Evolutionary conservation across 35 echinoderm and acorn worm genomes (phyloP).

Genomic region (Lytechinus pictus): DNA sequence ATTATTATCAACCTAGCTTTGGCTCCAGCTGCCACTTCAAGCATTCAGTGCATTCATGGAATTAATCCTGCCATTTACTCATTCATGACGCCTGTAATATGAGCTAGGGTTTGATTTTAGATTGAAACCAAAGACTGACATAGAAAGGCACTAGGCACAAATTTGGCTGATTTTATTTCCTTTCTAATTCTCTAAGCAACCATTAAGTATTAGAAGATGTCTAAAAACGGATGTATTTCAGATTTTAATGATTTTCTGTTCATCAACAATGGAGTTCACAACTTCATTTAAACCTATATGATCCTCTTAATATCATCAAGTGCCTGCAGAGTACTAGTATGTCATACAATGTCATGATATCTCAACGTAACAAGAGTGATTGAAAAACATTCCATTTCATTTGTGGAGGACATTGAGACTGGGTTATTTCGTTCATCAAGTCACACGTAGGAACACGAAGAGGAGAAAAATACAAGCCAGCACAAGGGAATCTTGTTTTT

Average conservation of each 20-base stretch:
- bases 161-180: background rate
- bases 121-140: background rate
- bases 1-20: too few relatives aligned
- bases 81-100: background rate
- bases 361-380: background rate
- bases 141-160: constrained; percentile 16
- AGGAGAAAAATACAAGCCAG: background rate
- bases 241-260: background rate
- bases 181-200: background rate
- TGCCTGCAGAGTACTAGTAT: background rate
- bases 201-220: background rate
- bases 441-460: background rate
- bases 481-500: background rate
- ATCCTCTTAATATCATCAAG: background rate
- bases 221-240: background rate
- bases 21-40: too few relatives aligned
- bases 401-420: background rate
- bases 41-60: too few relatives aligned
- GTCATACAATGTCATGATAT: background rate
- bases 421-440: background rate
- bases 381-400: background rate
- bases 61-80: too few relatives aligned
- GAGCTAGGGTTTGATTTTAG: background rate
- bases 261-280: background rate
- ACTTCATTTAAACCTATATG: background rate